Evolutionary conservation across 2,888 invertebrate genomes (phyloP), one percentile per base, ranked within the genome.

Genomic region (Cheilosia vulpina): DNA sequence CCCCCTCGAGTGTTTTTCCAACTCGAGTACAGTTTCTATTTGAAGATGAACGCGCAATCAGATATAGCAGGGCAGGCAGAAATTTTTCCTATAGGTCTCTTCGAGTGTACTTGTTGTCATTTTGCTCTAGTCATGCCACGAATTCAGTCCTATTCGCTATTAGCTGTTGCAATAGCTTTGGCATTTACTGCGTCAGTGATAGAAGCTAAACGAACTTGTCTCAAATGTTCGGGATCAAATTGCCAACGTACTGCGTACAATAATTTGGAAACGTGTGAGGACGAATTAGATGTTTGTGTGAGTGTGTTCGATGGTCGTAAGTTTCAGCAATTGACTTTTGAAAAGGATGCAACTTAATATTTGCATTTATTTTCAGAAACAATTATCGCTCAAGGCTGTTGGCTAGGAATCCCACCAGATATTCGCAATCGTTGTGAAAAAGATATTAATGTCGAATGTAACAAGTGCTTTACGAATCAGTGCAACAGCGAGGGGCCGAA

Each of bases 201-300:
- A 11, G 85, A 88, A 34, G 88, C 88, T n/a, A 73, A 76, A 11
- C 75, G 87, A 17, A 87, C 79, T 15, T 90, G 90, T 53, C 47
- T 87, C 2, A 87, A 88, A 60, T 90, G 90, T 60, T 83, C 88
- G 0, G 91, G 90, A 45, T 88, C 89, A 21, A 88, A 88, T 50
- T 90, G 91, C 34, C 89, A 89, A 57, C 87, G 89, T 11, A 88
- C 68, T 11, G 88, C 71, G 9, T 89, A 88, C 19, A 83, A 75
- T 57, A 83, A 76, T 5, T 85, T 87, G 4, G 89, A 88, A 58
- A 72, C 87, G 0, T 90, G 91, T 45, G 38, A 84, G 2, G 88
- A 89, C 76, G 81, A 87, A 21, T 52, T 90, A 63, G 90, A 90
- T 80, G 80, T 88, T 9, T 90, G 90, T 78, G 89, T 88, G 0